phyloP scores from a whole-genome alignment of 2,888 invertebrate genomes.

The Archaeoteleia sp. region DNA sequence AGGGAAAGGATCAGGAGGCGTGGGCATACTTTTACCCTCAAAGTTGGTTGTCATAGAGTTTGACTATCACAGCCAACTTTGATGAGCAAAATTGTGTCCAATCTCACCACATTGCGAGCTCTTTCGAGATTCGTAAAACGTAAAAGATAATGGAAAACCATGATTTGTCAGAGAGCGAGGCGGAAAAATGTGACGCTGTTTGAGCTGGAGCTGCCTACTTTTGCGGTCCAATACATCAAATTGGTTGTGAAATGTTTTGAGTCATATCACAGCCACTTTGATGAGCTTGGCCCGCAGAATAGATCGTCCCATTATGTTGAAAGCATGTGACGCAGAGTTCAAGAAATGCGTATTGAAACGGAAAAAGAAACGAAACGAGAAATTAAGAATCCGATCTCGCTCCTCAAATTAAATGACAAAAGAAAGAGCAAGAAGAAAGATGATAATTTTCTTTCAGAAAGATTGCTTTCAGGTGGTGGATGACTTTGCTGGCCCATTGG shows the following conservation, averaged over 20 bases:
- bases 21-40: slow-evolving; percentile 81
- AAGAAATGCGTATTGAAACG: too few relatives aligned
- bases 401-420: too few relatives aligned
- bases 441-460: background rate
- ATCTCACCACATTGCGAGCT: slow-evolving; percentile 54
- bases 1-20: slow-evolving; percentile 20
- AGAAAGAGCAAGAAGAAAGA: background rate
- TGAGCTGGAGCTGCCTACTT: slow-evolving; percentile 51
- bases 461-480: slow-evolving; percentile 16
- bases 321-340: too few relatives aligned
- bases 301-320: slow-evolving; percentile 60
- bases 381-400: too few relatives aligned
- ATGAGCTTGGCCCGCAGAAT: slow-evolving; percentile 84
- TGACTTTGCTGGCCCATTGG: background rate
- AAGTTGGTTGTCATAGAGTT: slow-evolving; percentile 88
- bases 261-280: slow-evolving; percentile 99
- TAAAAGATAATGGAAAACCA: slow-evolving; percentile 25
- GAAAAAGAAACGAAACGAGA: too few relatives aligned
- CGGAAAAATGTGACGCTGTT: slow-evolving; percentile 22
- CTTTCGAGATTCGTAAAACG: slow-evolving; percentile 29
- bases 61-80: slow-evolving; percentile 96
- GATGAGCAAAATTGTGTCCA: slow-evolving; percentile 87
- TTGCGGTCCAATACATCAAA: slow-evolving; percentile 86
- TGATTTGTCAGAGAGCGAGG: slow-evolving; percentile 9
- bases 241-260: slow-evolving; percentile 87